A percentile compares a stretch with the other conserved stretches of the same genome.
phyloP scores from a whole-genome alignment of 2,113 vertebrate species.

The Halichoeres trimaculatus region DNA sequence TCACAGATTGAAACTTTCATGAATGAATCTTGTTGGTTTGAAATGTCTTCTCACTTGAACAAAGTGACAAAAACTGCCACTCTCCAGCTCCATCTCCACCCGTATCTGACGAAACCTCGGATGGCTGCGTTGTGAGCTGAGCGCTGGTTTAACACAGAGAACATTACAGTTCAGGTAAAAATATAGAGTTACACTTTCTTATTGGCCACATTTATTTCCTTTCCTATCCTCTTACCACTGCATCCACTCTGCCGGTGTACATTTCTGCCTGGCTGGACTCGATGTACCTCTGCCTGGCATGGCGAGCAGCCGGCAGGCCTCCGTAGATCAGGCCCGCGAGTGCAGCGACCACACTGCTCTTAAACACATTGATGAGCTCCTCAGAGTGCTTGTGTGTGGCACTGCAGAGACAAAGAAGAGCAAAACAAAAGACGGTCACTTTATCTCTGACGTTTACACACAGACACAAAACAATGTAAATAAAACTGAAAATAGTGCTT shows the following conservation, averaged over 20 bases:
- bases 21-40: too few species aligned
- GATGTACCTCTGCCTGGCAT: constrained; percentile 86
- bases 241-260: constrained; percentile 88
- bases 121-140: constrained; percentile 88
- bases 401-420: constrained; percentile 72
- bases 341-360: constrained; percentile 76
- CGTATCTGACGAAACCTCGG: constrained; percentile 91
- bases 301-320: constrained; percentile 89
- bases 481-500: too few species aligned
- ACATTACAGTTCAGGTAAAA: background rate
- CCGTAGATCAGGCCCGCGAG: constrained; percentile 88
- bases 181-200: too few species aligned
- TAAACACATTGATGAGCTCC: constrained; percentile 85
- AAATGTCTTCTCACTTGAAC: constrained; percentile 88
- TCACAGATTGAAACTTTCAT: too few species aligned
- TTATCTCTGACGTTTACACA: too few species aligned
- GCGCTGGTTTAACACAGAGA: constrained; percentile 80
- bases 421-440: background rate
- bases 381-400: constrained; percentile 79
- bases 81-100: constrained; percentile 97
- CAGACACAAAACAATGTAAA: too few species aligned
- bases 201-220: too few species aligned
- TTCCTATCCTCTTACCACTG: constrained; percentile 84
- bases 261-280: constrained; percentile 88
- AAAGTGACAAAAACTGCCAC: constrained; percentile 86